These are phyloP conservation scores for Ciconia maguari DNA, from an alignment of 2,113 vertebrate species.

Conservation along the genomic window DNA sequence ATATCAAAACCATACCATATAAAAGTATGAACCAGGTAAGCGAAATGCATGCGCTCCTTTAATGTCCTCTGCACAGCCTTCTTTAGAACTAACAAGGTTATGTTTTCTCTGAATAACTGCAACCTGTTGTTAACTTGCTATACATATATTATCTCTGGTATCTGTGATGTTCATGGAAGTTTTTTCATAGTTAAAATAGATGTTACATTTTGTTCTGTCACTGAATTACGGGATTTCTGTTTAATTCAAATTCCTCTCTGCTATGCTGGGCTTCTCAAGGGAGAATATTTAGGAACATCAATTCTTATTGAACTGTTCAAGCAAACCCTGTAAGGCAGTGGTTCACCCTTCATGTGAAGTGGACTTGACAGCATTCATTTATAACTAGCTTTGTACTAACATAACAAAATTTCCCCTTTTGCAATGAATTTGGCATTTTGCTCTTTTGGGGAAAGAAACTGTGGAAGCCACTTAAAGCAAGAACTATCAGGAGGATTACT, in stretches of 20 bases:
- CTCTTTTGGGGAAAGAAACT: neutral
- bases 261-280: neutral
- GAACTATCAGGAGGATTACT: neutral
- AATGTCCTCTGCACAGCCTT: neutral
- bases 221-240: neutral
- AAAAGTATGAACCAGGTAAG: neutral
- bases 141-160: neutral
- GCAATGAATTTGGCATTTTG: neutral
- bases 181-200: neutral
- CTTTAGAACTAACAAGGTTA: neutral
- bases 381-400: slow-evolving; percentile 6
- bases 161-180: neutral
- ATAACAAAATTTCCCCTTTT: neutral
- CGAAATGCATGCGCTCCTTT: neutral
- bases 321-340: neutral
- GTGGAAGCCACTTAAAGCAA: neutral
- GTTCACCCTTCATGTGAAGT: slow-evolving; percentile 25
- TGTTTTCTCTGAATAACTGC: neutral
- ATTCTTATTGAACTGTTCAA: slow-evolving; percentile 4
- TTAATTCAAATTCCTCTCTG: slow-evolving; percentile 4
- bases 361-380: slow-evolving; percentile 51
- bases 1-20: neutral
- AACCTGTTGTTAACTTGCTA: neutral
- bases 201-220: neutral
- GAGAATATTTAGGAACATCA: neutral